These are phyloP conservation scores for Peromyscus eremicus DNA, from an alignment of 2,797 vertebrate genomes.

Conservation along the genomic window DNA sequence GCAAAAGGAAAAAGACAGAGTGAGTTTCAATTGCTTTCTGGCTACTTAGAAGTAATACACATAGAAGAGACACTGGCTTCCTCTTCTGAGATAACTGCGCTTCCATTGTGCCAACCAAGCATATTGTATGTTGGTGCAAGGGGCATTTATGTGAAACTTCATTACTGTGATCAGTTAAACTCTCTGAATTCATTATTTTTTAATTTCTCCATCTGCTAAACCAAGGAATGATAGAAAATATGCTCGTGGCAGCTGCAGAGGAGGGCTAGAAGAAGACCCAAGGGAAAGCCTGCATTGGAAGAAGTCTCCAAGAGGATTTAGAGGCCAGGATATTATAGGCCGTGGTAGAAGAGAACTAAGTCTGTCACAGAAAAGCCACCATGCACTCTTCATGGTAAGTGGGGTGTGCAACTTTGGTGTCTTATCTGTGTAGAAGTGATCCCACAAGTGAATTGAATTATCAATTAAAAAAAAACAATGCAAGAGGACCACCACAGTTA, in stretches of 20 bases:
- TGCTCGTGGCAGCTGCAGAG: neutral
- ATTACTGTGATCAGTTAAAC: slow-evolving; percentile 62
- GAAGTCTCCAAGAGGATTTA: neutral
- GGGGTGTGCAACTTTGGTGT: neutral
- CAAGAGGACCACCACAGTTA: neutral
- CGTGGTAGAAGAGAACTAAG: neutral
- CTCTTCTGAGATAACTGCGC: neutral
- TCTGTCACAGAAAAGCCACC: neutral
- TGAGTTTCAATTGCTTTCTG: neutral
- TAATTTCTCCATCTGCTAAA: slow-evolving; percentile 66
- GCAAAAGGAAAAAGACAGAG: neutral
- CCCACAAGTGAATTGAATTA: slow-evolving; percentile 35
- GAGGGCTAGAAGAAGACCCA: neutral
- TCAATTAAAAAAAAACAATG: neutral
- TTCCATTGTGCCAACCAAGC: neutral
- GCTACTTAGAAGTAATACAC: neutral
- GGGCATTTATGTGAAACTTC: slow-evolving; percentile 55
- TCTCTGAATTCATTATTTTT: slow-evolving; percentile 71
- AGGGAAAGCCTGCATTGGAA: neutral
- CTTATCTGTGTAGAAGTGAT: neutral
- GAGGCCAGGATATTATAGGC: neutral
- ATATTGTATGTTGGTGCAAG: slow-evolving; percentile 52
- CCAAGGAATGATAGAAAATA: slow-evolving; percentile 50
- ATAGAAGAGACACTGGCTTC: neutral
- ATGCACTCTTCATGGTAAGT: neutral